Conservation (phyloP, 35 echinoderm and acorn worm genomes). For the Holothuria glaberrima region DNA sequence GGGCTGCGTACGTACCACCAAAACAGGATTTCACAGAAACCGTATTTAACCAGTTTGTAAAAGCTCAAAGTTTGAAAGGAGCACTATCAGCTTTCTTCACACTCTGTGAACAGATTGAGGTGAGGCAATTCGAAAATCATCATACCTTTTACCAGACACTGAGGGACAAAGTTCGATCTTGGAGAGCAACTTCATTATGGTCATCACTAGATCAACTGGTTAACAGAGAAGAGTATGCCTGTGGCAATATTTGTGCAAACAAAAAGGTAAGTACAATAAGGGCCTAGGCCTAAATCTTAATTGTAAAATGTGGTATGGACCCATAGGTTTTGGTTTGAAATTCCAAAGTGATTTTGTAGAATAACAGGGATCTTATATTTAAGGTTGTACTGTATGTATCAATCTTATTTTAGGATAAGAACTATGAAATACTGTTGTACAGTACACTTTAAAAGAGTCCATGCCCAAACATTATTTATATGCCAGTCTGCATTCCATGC, state of each 20-base stretch:
- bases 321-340: no score
- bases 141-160: neutral
- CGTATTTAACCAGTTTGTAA: conserved; percentile 38
- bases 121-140: neutral
- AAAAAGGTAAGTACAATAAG: conserved; percentile 41
- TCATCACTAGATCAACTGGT: conserved; percentile 7
- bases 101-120: conserved; percentile 6
- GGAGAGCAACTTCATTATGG: conserved; percentile 30
- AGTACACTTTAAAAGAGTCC: no score
- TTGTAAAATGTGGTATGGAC: no score
- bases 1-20: conserved; percentile 29
- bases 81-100: conserved; percentile 7
- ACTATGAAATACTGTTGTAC: no score
- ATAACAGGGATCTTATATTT: no score
- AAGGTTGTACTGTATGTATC: no score
- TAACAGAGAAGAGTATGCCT: conserved; percentile 25
- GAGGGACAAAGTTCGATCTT: neutral
- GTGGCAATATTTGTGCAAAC: conserved; percentile 9
- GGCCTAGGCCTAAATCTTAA: no score
- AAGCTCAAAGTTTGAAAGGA: conserved; percentile 22
- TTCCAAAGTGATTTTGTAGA: no score
- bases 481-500: no score
- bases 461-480: no score
- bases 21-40: conserved; percentile 42
- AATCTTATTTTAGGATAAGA: no score